phyloP scores from a whole-genome alignment of 1,140 invertebrate genomes.

The Pinna nobilis region DNA sequence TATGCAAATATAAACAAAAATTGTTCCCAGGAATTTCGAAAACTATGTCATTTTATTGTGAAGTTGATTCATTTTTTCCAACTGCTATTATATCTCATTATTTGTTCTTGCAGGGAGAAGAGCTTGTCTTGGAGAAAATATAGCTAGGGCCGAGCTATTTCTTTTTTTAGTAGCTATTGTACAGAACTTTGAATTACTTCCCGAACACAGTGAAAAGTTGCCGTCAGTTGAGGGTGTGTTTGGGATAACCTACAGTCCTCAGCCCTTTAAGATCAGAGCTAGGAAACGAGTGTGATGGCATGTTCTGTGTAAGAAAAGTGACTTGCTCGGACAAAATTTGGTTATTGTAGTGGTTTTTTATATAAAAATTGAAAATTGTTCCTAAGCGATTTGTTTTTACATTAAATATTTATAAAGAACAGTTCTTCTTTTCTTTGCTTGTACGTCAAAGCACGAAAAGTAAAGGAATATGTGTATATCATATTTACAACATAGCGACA shows the following conservation, averaged over 20 bases:
- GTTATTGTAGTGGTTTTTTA: too few species aligned
- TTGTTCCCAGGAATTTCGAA: background rate
- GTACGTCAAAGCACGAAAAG: too few species aligned
- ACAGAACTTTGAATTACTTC: conserved; percentile 75
- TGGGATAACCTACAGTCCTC: conserved; percentile 21
- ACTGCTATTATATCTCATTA: too few species aligned
- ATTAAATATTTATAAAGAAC: too few species aligned
- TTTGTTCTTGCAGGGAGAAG: conserved; percentile 42
- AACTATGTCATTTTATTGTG: background rate
- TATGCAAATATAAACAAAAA: background rate
- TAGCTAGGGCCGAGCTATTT: conserved; percentile 52
- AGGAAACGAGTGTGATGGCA: background rate
- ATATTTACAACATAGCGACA: too few species aligned
- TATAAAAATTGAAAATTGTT: too few species aligned
- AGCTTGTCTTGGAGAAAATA: conserved; percentile 45
- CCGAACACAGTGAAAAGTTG: conserved; percentile 10
- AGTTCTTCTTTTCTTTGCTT: too few species aligned
- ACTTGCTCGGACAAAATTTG: too few species aligned
- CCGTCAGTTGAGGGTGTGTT: conserved; percentile 39
- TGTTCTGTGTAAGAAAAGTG: too few species aligned
- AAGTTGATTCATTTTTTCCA: too few species aligned
- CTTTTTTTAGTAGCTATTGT: conserved; percentile 45
- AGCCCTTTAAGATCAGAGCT: conserved; percentile 25
- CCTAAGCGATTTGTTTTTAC: too few species aligned
- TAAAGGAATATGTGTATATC: too few species aligned